A percentile compares a stretch with the other conserved stretches of the same genome.
Evolutionary conservation across 2,888 invertebrate genomes (phyloP).

Genomic region (Lepidochitona cinerea): DNA sequence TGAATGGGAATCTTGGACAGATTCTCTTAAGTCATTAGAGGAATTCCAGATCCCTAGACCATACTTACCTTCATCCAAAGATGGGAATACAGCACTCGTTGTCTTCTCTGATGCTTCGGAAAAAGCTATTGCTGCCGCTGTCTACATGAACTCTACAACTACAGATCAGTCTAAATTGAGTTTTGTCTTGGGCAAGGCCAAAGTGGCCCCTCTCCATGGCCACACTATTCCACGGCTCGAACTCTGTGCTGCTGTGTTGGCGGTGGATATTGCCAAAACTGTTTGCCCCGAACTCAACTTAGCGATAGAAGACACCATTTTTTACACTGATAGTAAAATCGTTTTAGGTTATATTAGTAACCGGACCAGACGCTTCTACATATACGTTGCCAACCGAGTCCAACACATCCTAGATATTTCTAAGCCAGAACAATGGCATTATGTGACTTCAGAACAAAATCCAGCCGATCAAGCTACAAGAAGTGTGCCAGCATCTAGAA

Average conservation of each 20-base stretch:
- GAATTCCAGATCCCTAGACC: too few species aligned
- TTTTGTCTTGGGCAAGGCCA: constrained; percentile 17
- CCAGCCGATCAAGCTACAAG: constrained; percentile 11
- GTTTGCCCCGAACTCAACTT: too few species aligned
- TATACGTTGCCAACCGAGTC: not conserved
- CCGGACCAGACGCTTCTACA: not conserved
- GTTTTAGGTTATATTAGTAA: not conserved
- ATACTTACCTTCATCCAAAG: not conserved
- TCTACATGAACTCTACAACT: too few species aligned
- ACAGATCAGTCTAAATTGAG: too few species aligned
- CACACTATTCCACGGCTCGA: too few species aligned
- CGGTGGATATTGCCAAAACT: too few species aligned
- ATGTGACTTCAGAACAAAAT: too few species aligned
- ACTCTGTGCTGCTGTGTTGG: constrained; percentile 23
- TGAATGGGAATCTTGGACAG: constrained; percentile 17
- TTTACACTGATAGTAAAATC: constrained; percentile 4
- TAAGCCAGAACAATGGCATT: too few species aligned
- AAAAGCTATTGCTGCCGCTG: constrained; percentile 18
- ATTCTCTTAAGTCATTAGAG: too few species aligned
- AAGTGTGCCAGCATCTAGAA: not conserved
- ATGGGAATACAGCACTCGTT: too few species aligned
- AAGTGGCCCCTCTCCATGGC: constrained; percentile 18
- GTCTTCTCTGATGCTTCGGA: constrained; percentile 28
- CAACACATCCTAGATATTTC: not conserved
- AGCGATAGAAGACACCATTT: too few species aligned